These are phyloP conservation scores for Volucella zonaria DNA, from an alignment of 2,888 invertebrate genomes.

Conservation along the genomic window DNA sequence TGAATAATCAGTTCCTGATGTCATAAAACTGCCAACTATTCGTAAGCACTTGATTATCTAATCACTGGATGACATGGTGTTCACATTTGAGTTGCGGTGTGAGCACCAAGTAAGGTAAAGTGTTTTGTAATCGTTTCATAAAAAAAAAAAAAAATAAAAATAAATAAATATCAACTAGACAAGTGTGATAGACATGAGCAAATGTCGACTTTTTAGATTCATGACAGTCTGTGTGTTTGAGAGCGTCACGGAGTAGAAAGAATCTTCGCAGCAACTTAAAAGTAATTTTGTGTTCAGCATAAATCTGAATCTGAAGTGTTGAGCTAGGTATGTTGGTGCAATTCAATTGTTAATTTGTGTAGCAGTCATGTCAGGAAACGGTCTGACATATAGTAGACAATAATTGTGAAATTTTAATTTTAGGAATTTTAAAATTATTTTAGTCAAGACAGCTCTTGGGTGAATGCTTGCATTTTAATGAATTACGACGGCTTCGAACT, in stretches of 20 bases:
- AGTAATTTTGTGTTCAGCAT: slow-evolving; percentile 4
- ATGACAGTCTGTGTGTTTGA: neutral
- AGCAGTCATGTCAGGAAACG: neutral
- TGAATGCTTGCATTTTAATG: too few relatives aligned
- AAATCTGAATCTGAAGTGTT: neutral
- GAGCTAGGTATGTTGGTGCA: slow-evolving; percentile 7
- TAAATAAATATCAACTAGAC: neutral
- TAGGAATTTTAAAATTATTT: neutral
- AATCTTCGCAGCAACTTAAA: neutral
- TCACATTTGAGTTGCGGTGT: neutral
- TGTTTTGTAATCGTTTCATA: slow-evolving; percentile 28
- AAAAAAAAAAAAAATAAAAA: neutral
- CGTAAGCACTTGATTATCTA: slow-evolving; percentile 41
- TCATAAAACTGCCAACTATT: slow-evolving; percentile 25
- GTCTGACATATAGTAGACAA: neutral
- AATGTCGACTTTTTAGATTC: neutral
- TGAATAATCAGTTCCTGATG: slow-evolving; percentile 50
- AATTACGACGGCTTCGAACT: too few relatives aligned
- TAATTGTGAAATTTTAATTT: slow-evolving; percentile 14
- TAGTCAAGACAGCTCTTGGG: too few relatives aligned
- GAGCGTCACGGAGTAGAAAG: neutral
- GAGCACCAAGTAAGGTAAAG: slow-evolving; percentile 33
- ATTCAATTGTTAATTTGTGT: neutral
- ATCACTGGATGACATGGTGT: slow-evolving; percentile 31
- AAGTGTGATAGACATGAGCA: slow-evolving; percentile 1